Evolutionary conservation across 2,797 vertebrate species (phyloP).

Genomic region (Semotilus atromaculatus): DNA sequence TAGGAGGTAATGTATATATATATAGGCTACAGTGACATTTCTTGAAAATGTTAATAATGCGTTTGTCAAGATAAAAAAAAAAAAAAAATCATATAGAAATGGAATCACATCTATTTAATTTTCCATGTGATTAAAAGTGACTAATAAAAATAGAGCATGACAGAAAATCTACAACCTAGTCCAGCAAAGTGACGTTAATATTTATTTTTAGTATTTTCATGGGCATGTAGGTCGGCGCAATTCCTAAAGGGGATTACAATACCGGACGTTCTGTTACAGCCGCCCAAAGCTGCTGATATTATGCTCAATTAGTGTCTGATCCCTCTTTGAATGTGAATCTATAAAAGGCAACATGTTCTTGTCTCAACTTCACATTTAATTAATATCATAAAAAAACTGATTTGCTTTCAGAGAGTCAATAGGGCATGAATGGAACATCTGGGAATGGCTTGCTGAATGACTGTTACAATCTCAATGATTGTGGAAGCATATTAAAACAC

Average conservation of each 20-base stretch:
- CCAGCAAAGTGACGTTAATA: not conserved
- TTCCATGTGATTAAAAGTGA: not conserved
- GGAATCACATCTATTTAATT: not conserved
- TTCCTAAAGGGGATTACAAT: constrained; percentile 23
- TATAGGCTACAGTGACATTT: constrained; percentile 1
- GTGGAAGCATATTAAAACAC: constrained; percentile 37
- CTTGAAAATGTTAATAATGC: not conserved
- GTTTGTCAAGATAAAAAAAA: not conserved
- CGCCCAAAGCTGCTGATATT: constrained; percentile 31
- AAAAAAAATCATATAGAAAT: not conserved
- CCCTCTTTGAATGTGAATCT: constrained; percentile 36
- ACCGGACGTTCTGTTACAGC: constrained; percentile 26
- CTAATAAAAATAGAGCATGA: constrained; percentile 1
- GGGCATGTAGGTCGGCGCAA: not conserved
- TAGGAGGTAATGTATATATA: no score
- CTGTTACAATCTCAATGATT: constrained; percentile 25
- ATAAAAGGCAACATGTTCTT: constrained; percentile 53
- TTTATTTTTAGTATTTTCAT: not conserved
- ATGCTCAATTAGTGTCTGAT: constrained; percentile 39
- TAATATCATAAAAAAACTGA: constrained; percentile 61
- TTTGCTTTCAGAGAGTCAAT: constrained; percentile 46
- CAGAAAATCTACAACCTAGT: not conserved
- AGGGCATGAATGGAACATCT: constrained; percentile 57
- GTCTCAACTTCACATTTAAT: constrained; percentile 53
- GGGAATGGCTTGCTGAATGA: constrained; percentile 44